Percentiles rank a stretch among this genome's conserved stretches.
These are phyloP conservation scores for Plagodis dolabraria DNA, from an alignment of 2,888 invertebrate genomes.

Conservation along the genomic window DNA sequence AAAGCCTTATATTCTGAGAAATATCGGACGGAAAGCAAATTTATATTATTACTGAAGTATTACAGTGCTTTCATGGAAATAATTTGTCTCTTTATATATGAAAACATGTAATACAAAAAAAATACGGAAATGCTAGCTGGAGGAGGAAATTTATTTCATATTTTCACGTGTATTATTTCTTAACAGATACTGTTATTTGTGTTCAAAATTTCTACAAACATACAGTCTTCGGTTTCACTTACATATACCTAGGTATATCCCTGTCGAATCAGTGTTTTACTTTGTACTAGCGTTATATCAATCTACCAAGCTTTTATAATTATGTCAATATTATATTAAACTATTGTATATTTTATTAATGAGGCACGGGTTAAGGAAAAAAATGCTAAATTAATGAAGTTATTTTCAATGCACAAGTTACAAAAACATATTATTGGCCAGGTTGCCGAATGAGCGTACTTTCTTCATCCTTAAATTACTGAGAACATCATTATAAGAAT, in stretches of 20 bases:
- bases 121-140: no score
- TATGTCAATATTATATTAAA: slow-evolving; percentile 40
- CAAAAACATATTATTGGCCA: no score
- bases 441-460: no score
- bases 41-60: no score
- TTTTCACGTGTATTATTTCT: slow-evolving; percentile 15
- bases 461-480: no score
- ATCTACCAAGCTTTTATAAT: slow-evolving; percentile 59
- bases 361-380: slow-evolving; percentile 62
- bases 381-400: slow-evolving; percentile 33
- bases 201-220: slow-evolving; percentile 76
- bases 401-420: slow-evolving; percentile 4
- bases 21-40: no score
- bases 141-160: background rate
- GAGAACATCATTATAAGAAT: no score
- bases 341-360: slow-evolving; percentile 29
- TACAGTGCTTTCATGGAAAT: no score
- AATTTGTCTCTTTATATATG: no score
- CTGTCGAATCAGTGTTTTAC: slow-evolving; percentile 76
- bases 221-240: slow-evolving; percentile 83
- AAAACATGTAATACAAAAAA: no score
- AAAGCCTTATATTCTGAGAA: no score
- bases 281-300: slow-evolving; percentile 79
- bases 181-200: slow-evolving; percentile 38
- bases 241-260: slow-evolving; percentile 75